These are phyloP conservation scores for Clanis bilineata DNA, from an alignment of 2,888 invertebrate species.

Conservation along the genomic window DNA sequence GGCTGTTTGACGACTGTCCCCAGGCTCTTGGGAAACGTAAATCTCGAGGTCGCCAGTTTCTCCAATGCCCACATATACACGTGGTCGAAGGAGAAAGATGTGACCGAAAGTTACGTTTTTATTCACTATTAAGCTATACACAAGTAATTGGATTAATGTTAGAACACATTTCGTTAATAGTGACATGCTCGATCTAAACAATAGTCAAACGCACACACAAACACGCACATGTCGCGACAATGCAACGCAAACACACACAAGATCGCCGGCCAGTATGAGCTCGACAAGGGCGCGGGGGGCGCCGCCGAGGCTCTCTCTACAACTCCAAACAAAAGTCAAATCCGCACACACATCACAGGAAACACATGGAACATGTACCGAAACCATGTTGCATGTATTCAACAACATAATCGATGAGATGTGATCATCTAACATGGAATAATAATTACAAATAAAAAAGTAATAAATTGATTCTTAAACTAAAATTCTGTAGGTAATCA, in stretches of 20 bases:
- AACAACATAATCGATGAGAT: slow-evolving; percentile 3
- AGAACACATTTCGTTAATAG: slow-evolving; percentile 13
- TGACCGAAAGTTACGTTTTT: slow-evolving; percentile 40
- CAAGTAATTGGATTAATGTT: not conserved
- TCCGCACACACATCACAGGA: slow-evolving; percentile 10
- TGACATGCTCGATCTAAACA: slow-evolving; percentile 61
- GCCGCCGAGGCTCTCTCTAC: slow-evolving; percentile 51
- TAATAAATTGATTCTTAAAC: not conserved
- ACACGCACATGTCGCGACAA: slow-evolving; percentile 52
- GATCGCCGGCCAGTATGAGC: slow-evolving; percentile 80
- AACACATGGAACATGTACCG: slow-evolving; percentile 11
- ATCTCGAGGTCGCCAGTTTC: slow-evolving; percentile 42
- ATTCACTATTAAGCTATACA: not conserved
- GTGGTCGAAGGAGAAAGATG: slow-evolving; percentile 54
- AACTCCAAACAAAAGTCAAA: slow-evolving; percentile 65
- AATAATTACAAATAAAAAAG: not conserved
- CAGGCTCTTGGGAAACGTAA: slow-evolving; percentile 35
- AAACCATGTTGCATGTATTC: slow-evolving; percentile 13
- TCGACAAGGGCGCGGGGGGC: slow-evolving; percentile 41
- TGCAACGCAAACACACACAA: slow-evolving; percentile 75
- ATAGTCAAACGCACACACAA: slow-evolving; percentile 55
- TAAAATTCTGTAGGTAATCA: not conserved
- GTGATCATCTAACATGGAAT: not conserved
- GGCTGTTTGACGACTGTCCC: slow-evolving; percentile 56
- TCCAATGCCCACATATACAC: slow-evolving; percentile 45